Evolutionary conservation across 2,888 invertebrate species (phyloP), one percentile per base, ranked within the genome.

Genomic region (Agrypnus murinus): DNA sequence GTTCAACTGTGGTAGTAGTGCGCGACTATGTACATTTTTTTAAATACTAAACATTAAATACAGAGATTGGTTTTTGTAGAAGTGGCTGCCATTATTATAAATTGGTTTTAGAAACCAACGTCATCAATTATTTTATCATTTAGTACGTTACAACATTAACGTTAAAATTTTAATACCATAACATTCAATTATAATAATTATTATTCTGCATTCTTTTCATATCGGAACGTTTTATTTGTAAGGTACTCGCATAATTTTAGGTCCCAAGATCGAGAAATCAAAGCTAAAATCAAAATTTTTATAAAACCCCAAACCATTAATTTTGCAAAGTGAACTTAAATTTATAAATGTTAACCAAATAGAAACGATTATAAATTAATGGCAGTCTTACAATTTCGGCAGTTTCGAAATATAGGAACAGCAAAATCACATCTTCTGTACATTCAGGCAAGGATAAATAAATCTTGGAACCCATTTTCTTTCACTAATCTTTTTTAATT

Each of bases 321-420:
- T 85, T 86, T 86, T 84, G 84, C 82, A 83, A 85, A 80, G 76
- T 65, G 43, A 83, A 84, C 81, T 25, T 67, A 10, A 79, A 74
- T 65, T 7, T 45, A 69, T 77, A 81, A 81, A 58, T 65, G 59
- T 74, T 25, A 84, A 79, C 14, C 76, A 82, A 79, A 45, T 55
- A 15, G 31, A 67, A 85, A 82, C 74, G 63, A 65, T 46, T 77
- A 59, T 84, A 85, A 84, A 79, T 80, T 79, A 85, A 86, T 79
- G 84, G 84, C 85, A 86, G 85, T 86, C 85, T 86, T 84, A 79
- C 74, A 85, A 85, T 84, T 83, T 84, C 84, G 85, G 85, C 85
- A 86, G 85, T 85, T 81, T 73, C 65, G 64, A 58, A 65, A 71
- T 68, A 67, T 85, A 85, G 85, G 85, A 85, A 85, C 85, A 84